Base-by-base conservation (phyloP, 2,888 invertebrate genomes). In the Lochmaea crataegi region DNA sequence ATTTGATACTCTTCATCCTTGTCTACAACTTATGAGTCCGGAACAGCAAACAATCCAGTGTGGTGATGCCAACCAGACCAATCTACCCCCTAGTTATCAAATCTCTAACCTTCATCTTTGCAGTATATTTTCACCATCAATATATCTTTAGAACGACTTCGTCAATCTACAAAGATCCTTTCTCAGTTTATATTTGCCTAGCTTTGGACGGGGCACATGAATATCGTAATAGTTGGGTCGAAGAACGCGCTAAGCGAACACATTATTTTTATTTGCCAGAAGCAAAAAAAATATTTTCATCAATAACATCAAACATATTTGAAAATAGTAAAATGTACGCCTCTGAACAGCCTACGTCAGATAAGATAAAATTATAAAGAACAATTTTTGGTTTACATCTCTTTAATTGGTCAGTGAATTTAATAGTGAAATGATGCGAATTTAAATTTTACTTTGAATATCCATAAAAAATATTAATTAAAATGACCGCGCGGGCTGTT, bases 301-400 rank as follows among this genome's bases (percentile, higher is more conserved):
- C 16, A 11, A 45, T 14, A 45, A 51, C n/a, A 4, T 16, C 6
- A 53, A 6, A 53, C 16, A 53, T 18, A 16, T 53, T 53, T 53
- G 32, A 32, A 58, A 58, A 26, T 26, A 58, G 6, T 58, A 14
- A n/a, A 2, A 12, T n/a, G 14, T 42, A 63, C 61, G 61, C 61
- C 42, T 16, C 42, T 63, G 42, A 41, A 10, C 42, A 14, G 5
- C 61, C 61, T 63, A 63, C 61, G 61, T 63, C 61, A 63, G 61
- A 42, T 63, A 63, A 63, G 61, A 63, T 41, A 63, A 63, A 61
- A 63, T 2, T 63, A 63, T 63, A 63, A 63, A 63, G 16, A 22
- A 42, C n/a, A 18, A 42, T 63, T 63, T 63, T 18, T 6, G 38
- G 4, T 18, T 18, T 18, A 63, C n/a, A 63, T 42, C 42, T 63